Evolutionary conservation across 2,888 invertebrate species (phyloP).

Genomic region (Creontiades dilutus): DNA sequence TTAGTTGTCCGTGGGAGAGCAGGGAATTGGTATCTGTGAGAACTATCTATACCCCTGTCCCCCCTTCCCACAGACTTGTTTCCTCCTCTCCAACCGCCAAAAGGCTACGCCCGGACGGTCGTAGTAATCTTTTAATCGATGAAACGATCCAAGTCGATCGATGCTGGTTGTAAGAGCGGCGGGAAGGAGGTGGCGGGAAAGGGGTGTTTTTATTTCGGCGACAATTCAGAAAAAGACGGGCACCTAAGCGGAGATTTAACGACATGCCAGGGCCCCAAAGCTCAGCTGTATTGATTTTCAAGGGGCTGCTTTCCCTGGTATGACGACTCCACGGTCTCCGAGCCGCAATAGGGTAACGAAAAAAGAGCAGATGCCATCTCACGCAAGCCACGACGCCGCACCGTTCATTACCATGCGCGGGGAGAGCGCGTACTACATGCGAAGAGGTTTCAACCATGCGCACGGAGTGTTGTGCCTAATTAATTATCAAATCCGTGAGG

Average conservation of each 20-base stretch:
- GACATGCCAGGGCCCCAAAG: constrained; percentile 17
- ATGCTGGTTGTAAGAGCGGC: background rate
- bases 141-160: constrained; percentile 7
- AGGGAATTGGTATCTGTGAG: no score
- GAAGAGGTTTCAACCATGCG: no score
- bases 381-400: no score
- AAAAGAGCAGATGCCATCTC: background rate
- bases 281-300: constrained; percentile 37
- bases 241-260: background rate
- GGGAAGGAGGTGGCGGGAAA: background rate
- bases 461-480: no score
- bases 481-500: no score
- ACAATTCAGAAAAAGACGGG: background rate
- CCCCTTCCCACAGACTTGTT: no score
- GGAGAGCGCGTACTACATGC: no score
- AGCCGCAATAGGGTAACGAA: background rate
- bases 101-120: background rate
- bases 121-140: constrained; percentile 53
- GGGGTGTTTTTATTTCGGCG: constrained; percentile 7
- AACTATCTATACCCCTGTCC: no score
- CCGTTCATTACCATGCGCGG: no score
- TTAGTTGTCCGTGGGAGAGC: no score
- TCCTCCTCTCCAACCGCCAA: no score
- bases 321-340: constrained; percentile 7
- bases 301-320: constrained; percentile 11